phyloP scores from a whole-genome alignment of 2,888 invertebrate species.

The Nebria brevicollis region DNA sequence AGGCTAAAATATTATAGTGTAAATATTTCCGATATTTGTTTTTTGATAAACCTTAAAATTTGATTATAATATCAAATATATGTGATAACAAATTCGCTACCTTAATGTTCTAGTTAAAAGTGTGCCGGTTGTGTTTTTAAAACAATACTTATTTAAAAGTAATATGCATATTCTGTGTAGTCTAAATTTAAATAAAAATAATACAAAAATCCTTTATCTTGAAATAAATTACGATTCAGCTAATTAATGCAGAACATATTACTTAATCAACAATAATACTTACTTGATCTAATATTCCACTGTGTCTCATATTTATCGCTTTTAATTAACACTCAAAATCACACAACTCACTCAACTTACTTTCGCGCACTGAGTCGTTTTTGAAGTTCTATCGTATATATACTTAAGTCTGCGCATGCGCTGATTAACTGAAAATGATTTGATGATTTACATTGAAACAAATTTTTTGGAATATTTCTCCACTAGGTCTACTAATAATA shows the following conservation, averaged over 20 bases:
- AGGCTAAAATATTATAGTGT: not conserved
- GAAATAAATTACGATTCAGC: not conserved
- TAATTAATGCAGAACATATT: not conserved
- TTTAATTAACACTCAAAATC: constrained; percentile 18
- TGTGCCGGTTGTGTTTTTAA: not conserved
- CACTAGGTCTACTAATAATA: too few species aligned
- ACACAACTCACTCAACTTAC: constrained; percentile 14
- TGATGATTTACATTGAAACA: not conserved
- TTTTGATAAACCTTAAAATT: not conserved
- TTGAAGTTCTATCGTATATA: constrained; percentile 10
- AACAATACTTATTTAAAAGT: not conserved
- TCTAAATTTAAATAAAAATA: not conserved
- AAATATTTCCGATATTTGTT: not conserved
- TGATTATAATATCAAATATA: not conserved
- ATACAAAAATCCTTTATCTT: not conserved
- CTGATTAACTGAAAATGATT: not conserved
- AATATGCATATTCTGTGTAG: not conserved
- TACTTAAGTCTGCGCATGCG: constrained; percentile 25
- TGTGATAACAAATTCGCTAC: too few species aligned
- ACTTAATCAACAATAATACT: not conserved
- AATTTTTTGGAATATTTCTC: not conserved
- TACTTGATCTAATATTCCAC: constrained; percentile 39
- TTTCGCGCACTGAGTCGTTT: constrained; percentile 24
- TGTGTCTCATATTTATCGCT: constrained; percentile 18
- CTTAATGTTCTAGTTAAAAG: too few species aligned